Conservation (phyloP, 1,140 invertebrate species). For the Trialeurodes vaporariorum region DNA sequence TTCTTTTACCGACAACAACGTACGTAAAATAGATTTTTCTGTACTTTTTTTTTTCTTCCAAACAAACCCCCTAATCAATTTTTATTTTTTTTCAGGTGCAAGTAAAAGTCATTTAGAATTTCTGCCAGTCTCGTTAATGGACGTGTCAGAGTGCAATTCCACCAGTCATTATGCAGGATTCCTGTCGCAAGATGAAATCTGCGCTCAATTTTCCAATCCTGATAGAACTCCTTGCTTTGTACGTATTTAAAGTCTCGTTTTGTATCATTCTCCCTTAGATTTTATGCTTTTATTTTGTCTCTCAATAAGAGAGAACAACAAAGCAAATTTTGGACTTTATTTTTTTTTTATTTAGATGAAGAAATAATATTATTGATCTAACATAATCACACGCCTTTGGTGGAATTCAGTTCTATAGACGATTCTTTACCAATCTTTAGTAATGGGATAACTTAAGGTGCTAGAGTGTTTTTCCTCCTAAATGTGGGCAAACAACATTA, state of each 20-base stretch:
- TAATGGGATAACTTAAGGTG: too few relatives aligned
- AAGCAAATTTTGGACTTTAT: too few relatives aligned
- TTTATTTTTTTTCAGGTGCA: conserved; percentile 27
- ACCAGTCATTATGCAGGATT: conserved; percentile 46
- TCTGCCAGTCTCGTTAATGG: conserved; percentile 43
- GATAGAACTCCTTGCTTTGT: conserved; percentile 47
- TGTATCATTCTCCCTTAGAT: conserved; percentile 8
- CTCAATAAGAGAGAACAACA: too few relatives aligned
- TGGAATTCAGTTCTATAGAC: too few relatives aligned
- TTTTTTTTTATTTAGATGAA: too few relatives aligned
- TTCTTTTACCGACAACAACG: too few relatives aligned
- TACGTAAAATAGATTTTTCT: too few relatives aligned
- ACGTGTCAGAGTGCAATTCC: conserved; percentile 43
- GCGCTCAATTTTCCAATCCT: conserved; percentile 36
- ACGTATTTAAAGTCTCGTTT: conserved; percentile 29
- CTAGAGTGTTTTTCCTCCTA: too few relatives aligned
- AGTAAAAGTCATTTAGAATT: background rate
- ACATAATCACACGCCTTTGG: too few relatives aligned
- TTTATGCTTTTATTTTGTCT: conserved; percentile 13
- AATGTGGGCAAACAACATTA: too few relatives aligned
- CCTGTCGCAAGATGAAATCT: conserved; percentile 42
- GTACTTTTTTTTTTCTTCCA: conserved; percentile 21
- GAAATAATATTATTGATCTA: too few relatives aligned
- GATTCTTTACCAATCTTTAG: too few relatives aligned
- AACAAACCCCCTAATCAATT: conserved; percentile 33